Base-by-base conservation (phyloP, 1,140 invertebrate species). In the Myzus persicae region DNA sequence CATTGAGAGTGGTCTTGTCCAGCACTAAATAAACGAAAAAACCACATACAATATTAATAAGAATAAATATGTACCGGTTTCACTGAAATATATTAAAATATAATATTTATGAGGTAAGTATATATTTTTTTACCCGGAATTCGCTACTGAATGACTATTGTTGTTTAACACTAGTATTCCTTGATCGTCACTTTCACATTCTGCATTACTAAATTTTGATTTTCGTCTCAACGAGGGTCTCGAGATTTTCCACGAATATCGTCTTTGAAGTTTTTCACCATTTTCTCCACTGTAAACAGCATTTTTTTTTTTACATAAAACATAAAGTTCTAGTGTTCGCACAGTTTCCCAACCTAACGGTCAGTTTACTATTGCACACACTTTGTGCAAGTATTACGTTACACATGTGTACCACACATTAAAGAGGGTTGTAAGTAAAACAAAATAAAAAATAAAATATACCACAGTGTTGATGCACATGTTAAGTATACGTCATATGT, bases 241-340 rank as follows among this genome's bases (percentile, higher is more conserved):
- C 2, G 97, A 96, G 88, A 97, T 94, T 93, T 97, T 96, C 97
- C 97, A 97, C 48, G 97, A 97, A 94, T 96, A 97, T 20, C 96
- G 96, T 82, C 96, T 95, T 94, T 96, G 96, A 51, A 97, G 96
- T 94, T 96, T 96, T 95, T 38, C 67, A 31, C 81, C 81, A 51
- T 82, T 84, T 82, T 87, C 93, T 26, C 76, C 88, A 31, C 94
- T 94, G 85, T 51, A 94, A 90, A 89, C 38, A 48, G 22, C 9
- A 44, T 87, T 26, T 90, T 54, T 90, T 90, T 51, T 59, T 59
- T 59, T 31, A 7, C 8, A 42, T 8, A 42, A 89, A 24, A 51
- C 48, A 89, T 51, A 38, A 11, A 31, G 8, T 51, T 26, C 46
- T 36, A n/a, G n/a, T 51, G 48, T 38, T 89, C 1, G 31, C 9